Evolutionary conservation across 1,140 invertebrate species (phyloP), one percentile per base, ranked within the genome.

Genomic region (Coelopa frigida): DNA sequence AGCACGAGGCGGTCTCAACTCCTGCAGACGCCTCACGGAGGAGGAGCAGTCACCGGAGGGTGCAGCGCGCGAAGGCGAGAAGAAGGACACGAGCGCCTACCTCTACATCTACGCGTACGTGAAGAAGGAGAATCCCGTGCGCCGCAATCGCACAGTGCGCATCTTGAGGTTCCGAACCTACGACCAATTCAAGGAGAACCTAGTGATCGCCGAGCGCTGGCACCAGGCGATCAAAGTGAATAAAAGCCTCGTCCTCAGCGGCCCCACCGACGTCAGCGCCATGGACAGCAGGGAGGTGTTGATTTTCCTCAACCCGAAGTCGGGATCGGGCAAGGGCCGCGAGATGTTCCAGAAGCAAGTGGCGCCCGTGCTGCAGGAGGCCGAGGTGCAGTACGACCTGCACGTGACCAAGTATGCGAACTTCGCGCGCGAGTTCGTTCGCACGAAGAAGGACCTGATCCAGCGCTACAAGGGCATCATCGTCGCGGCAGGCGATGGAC

Each of bases 401-500:
- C 78, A 94, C 55, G 80, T 95, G 35, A 97, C 93, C 8, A 89
- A 90, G 54, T 76, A 84, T 73, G 76, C 85, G 4, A 87, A 92
- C 57, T 91, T 89, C 70, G 94, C 90, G 0, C 74, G 81, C 37
- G 84, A 93, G 37, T 84, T 93, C 59, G 79, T 93, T 14, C 77
- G 83, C 3, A 80, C 76, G 4, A 73, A 79, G 27, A 84, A 91
- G 67, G 75, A 95, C 38, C 80, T 79, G 62, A 72, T 80, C 46
- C 85, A 84, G 74, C 84, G 82, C 54, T 66, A 66, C 31, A 52
- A 49, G 0, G 82, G 83, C 23, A 81, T 97, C 41, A 76, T 97
- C 27, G 82, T 90, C 33, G 85, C 96, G 4, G 93, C 93, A 1
- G 94, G 94, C 14, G 94, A 98, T 75, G 94, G 94, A 2, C 82